phyloP scores from a whole-genome alignment of 2,797 vertebrate species.

The Clarias platycephalus region DNA sequence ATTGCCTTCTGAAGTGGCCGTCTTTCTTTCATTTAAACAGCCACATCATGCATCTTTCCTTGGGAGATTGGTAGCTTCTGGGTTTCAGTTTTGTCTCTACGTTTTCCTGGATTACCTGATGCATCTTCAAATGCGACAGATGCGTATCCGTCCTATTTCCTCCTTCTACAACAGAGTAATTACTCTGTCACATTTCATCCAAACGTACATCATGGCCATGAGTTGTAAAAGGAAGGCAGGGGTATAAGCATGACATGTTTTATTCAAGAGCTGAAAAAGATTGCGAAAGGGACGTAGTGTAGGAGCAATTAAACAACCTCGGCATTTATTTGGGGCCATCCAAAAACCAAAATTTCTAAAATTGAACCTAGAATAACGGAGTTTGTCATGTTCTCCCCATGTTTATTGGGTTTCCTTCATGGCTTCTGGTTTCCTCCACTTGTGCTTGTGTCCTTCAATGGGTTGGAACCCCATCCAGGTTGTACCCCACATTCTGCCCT shows the following conservation, averaged over 20 bases:
- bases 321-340: not conserved
- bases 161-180: not conserved
- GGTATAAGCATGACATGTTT: not conserved
- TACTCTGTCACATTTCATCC: not conserved
- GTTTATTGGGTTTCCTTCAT: no score
- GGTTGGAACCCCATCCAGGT: no score
- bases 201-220: not conserved
- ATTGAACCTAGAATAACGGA: not conserved
- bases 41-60: not conserved
- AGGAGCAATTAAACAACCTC: not conserved
- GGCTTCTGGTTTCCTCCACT: no score
- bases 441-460: no score
- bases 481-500: no score
- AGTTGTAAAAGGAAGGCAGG: not conserved
- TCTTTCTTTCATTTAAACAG: constrained; percentile 19
- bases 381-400: no score
- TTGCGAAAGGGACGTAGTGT: not conserved
- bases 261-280: not conserved
- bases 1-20: constrained; percentile 30
- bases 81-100: not conserved
- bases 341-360: not conserved
- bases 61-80: not conserved
- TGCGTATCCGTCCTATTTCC: not conserved
- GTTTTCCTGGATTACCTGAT: not conserved
- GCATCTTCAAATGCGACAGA: not conserved